A percentile compares a stretch with the other conserved stretches of the same genome.
Conservation (phyloP, 1,140 invertebrate genomes). For the Megalonaias nervosa region DNA sequence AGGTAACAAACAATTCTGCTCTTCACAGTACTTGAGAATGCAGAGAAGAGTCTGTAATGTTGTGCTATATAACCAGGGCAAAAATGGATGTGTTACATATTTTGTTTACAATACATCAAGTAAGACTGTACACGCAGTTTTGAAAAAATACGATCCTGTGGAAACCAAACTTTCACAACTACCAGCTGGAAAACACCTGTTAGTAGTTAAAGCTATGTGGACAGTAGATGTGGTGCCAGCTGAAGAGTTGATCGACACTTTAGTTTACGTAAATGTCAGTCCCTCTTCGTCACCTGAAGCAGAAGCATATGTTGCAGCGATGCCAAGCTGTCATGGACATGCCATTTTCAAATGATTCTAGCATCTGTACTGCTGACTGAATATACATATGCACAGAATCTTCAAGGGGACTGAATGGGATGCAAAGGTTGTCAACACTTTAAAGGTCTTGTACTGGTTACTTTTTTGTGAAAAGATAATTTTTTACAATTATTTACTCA, state of each 20-base stretch:
- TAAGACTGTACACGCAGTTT: conserved; percentile 23
- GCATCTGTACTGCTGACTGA: too few species aligned
- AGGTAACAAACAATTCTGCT: conserved; percentile 16
- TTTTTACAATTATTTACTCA: too few species aligned
- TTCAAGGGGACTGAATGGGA: too few species aligned
- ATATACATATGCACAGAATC: too few species aligned
- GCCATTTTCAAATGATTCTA: conserved; percentile 6
- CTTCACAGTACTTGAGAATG: conserved; percentile 18
- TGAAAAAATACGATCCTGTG: too few species aligned
- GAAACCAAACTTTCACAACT: conserved; percentile 1
- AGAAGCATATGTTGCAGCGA: too few species aligned
- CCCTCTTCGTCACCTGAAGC: too few species aligned
- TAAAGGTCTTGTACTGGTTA: too few species aligned
- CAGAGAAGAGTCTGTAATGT: conserved; percentile 27
- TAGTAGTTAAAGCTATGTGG: conserved; percentile 3
- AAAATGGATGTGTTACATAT: conserved; percentile 12
- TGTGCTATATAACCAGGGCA: conserved; percentile 2
- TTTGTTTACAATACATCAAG: conserved; percentile 17
- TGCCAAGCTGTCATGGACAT: not conserved
- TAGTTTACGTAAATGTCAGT: conserved; percentile 16
- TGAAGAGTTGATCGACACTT: conserved; percentile 3
- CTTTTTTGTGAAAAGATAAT: too few species aligned
- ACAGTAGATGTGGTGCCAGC: conserved; percentile 3
- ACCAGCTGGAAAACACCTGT: conserved; percentile 2
- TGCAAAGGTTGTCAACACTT: too few species aligned